A percentile compares a stretch with the other conserved stretches of the same genome.
Conservation (phyloP, 64 coral and sea anemone species). For the Montipora sp. region DNA sequence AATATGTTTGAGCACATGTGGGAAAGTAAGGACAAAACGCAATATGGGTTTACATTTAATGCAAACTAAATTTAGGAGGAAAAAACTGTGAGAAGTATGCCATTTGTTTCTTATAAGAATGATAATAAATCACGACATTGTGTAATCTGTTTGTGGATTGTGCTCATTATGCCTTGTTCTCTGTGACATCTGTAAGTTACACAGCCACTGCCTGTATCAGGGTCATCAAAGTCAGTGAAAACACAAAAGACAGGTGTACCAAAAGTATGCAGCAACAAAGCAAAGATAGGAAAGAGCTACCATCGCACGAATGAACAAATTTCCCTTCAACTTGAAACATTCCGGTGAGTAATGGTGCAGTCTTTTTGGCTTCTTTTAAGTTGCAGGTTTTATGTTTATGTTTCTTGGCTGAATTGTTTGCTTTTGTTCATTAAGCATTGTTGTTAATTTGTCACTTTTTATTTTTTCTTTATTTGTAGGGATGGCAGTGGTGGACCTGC, state of each 20-base stretch:
- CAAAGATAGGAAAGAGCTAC: constrained; percentile 22
- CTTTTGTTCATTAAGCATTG: too few species aligned
- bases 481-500: constrained; percentile 30
- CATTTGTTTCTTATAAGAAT: too few species aligned
- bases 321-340: constrained; percentile 70
- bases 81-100: too few species aligned
- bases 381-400: too few species aligned
- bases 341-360: constrained; percentile 19
- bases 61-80: too few species aligned
- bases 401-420: too few species aligned
- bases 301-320: constrained; percentile 83
- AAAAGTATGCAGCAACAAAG: constrained; percentile 15
- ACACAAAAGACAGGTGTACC: neutral
- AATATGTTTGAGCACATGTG: too few species aligned
- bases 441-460: too few species aligned
- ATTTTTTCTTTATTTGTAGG: neutral
- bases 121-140: too few species aligned
- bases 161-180: neutral
- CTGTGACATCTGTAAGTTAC: neutral
- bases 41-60: too few species aligned
- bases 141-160: too few species aligned
- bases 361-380: neutral
- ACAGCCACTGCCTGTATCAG: neutral
- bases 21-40: too few species aligned
- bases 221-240: constrained; percentile 9